phyloP scores from a whole-genome alignment of 2,888 invertebrate genomes.

The Embidobia sp. region DNA sequence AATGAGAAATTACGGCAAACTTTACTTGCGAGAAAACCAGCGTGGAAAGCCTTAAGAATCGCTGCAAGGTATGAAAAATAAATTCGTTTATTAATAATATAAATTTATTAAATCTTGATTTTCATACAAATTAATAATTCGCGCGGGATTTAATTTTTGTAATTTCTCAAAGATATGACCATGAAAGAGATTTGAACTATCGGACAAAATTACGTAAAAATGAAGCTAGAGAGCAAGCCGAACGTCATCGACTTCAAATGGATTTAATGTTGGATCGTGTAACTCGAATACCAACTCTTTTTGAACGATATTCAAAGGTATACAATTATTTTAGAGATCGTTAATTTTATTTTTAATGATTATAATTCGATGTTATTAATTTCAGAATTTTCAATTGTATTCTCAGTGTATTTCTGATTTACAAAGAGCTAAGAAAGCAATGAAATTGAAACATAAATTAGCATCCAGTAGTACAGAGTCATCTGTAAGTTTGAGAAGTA shows the following conservation, averaged over 20 bases:
- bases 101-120: no score
- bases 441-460: slow-evolving; percentile 66
- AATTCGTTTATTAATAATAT: no score
- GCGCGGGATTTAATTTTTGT: not conserved
- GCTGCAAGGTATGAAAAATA: slow-evolving; percentile 73
- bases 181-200: slow-evolving; percentile 87
- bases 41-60: slow-evolving; percentile 86
- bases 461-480: slow-evolving; percentile 74
- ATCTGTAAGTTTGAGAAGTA: slow-evolving; percentile 69
- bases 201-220: slow-evolving; percentile 86
- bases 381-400: slow-evolving; percentile 70
- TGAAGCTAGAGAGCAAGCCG: slow-evolving; percentile 86
- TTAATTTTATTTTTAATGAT: slow-evolving; percentile 11
- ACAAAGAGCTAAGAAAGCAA: slow-evolving; percentile 55
- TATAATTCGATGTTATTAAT: no score
- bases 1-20: slow-evolving; percentile 85
- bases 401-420: slow-evolving; percentile 52
- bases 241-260: slow-evolving; percentile 88
- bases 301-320: slow-evolving; percentile 87
- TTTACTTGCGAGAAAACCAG: slow-evolving; percentile 85
- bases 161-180: slow-evolving; percentile 76
- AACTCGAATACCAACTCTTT: slow-evolving; percentile 87
- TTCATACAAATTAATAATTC: no score
- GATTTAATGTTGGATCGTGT: slow-evolving; percentile 88
- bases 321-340: slow-evolving; percentile 3